A percentile compares a stretch with the other conserved stretches of the same genome.
Conservation (phyloP, 2,888 invertebrate species). For the Macrophya alboannulata region DNA sequence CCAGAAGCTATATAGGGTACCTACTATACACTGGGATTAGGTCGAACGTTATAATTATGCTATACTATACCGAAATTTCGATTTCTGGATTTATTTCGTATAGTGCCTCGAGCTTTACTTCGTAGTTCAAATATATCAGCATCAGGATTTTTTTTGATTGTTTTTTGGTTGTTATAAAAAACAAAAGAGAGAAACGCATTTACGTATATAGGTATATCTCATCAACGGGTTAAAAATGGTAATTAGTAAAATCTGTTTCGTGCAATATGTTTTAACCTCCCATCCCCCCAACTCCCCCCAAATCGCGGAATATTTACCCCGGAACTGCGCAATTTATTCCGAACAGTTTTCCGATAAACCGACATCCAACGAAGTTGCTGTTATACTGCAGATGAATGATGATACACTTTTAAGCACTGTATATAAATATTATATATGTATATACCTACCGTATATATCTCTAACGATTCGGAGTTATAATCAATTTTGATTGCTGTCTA, state of each 20-base stretch:
- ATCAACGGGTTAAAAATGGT: background rate
- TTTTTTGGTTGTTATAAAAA: background rate
- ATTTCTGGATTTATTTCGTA: background rate
- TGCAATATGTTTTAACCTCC: background rate
- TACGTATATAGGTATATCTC: background rate
- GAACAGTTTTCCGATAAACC: slow-evolving; percentile 33
- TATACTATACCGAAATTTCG: background rate
- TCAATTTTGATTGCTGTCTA: background rate
- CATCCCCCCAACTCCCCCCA: background rate
- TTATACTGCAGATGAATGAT: background rate
- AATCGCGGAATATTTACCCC: background rate
- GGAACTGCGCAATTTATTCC: slow-evolving; percentile 3
- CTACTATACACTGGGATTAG: background rate
- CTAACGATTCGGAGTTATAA: background rate
- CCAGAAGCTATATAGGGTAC: too few species aligned
- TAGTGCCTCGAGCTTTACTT: background rate
- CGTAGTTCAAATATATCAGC: background rate
- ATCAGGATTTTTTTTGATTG: background rate
- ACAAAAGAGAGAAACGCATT: background rate
- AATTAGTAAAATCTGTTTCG: slow-evolving; percentile 18
- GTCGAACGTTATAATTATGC: slow-evolving; percentile 1
- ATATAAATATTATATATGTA: background rate
- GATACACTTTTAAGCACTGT: background rate
- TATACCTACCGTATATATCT: background rate
- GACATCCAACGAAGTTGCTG: background rate